Evolutionary conservation across 2,797 vertebrate genomes (phyloP), one percentile per base, ranked within the genome.

Genomic region (Poeciliopsis presidionis): DNA sequence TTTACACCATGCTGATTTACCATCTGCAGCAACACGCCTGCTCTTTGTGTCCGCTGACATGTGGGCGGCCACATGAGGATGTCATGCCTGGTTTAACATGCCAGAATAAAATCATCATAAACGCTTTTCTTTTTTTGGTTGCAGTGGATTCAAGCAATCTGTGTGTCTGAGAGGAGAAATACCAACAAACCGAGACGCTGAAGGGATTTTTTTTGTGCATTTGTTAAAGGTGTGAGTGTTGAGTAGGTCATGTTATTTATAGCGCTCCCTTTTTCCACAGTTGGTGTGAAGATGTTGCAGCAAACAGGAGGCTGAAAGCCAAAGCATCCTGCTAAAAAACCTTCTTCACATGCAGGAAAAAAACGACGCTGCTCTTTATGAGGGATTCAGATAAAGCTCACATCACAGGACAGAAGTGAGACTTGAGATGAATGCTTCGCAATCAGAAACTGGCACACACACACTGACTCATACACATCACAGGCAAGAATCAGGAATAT

Each of bases 1-100:
- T 89, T 84, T 84, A 53, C 76, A 79, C 72, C 93, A 89, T 85
- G 90, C 92, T 91, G 92, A 84, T 84, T 78, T 53, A 76, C 94
- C 93, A 94, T 94, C 93, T 94, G 93, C 79, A 79, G 88, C 57
- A 72, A 77, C 86, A 86, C 84, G 84, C 84, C 79, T 72, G 74
- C 82, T 79, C 72, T 18, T 18, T 76, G 82, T 75, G 84, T 86
- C 84, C 87, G 41, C 84, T 59, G 78, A 88, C 73, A 79, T 75
- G 90, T 78, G 70, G 89, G 87, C 82, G 53, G 83, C 67, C 84
- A 80, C 85, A 77, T 73, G 84, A 88, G 77, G 51, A 78, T 79
- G 61, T 73, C 84, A 75, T 65, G 85, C 55, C 76, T 69, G 76
- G 18, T 83, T 73, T 70, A 63, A 78, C 80, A 80, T 25, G 45